Evolutionary conservation across 2,888 invertebrate genomes (phyloP).

Genomic region (Glyphotaelius pellucidus): DNA sequence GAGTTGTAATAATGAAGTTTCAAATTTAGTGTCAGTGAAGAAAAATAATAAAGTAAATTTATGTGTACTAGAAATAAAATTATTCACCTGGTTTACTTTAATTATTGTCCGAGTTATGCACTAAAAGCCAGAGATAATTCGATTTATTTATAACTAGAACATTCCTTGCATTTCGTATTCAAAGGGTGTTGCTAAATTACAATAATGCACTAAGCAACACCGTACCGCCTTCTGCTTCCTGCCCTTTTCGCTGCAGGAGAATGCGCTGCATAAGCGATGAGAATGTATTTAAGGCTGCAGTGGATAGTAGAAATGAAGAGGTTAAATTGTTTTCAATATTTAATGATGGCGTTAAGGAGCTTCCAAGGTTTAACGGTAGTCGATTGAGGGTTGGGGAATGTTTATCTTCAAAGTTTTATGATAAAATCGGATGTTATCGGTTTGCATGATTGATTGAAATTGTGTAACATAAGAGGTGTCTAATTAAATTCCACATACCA

Average conservation of each 20-base stretch:
- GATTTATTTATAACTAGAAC: not conserved
- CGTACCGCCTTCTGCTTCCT: not conserved
- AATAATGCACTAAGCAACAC: constrained; percentile 24
- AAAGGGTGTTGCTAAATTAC: constrained; percentile 47
- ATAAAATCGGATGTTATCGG: too few species aligned
- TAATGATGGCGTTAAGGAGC: not conserved
- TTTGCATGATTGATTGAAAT: too few species aligned
- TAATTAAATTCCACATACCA: too few species aligned
- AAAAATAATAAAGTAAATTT: too few species aligned
- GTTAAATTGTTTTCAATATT: constrained; percentile 22
- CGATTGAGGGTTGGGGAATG: not conserved
- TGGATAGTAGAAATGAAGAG: not conserved
- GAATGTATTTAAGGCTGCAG: constrained; percentile 29
- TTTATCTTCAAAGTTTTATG: not conserved
- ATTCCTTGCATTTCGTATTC: constrained; percentile 39
- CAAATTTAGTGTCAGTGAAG: too few species aligned
- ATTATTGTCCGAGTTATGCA: not conserved
- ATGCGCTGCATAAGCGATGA: constrained; percentile 21
- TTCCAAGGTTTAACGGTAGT: not conserved
- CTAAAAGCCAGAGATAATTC: not conserved
- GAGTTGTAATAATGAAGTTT: too few species aligned
- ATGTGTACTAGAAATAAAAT: too few species aligned
- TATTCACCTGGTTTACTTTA: not conserved
- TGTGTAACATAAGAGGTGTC: too few species aligned
- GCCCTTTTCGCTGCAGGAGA: not conserved